Percentiles rank a stretch among this genome's conserved stretches.
Conservation (phyloP, 64 coral and sea anemone genomes). For the Exaiptasia diaphana region DNA sequence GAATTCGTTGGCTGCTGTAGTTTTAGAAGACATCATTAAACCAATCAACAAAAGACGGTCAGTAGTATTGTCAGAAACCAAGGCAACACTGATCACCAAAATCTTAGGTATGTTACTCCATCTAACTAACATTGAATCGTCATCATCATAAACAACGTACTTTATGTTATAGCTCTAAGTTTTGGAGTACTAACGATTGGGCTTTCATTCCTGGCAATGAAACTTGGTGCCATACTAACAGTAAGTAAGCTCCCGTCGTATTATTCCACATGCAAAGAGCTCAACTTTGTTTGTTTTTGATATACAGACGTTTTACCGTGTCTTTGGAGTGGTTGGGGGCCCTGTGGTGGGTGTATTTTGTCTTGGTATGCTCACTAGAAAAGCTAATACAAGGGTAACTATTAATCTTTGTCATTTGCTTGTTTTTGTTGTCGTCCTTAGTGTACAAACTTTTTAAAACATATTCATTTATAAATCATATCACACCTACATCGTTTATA, state of each 20-base stretch:
- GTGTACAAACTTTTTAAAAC: not conserved
- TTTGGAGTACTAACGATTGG: conserved; percentile 82
- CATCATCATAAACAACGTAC: too few species aligned
- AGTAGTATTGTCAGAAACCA: conserved; percentile 31
- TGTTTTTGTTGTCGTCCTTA: not conserved
- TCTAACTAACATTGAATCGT: not conserved
- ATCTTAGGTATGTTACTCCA: conserved; percentile 69
- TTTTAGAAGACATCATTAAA: conserved; percentile 88
- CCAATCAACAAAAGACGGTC: conserved; percentile 41
- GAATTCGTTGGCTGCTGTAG: conserved; percentile 88
- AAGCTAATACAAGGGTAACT: conserved; percentile 81
- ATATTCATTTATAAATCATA: not conserved
- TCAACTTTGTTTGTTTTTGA: not conserved
- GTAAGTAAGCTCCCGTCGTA: conserved; percentile 5
- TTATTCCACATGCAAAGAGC: not conserved
- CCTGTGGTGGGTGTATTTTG: conserved; percentile 81
- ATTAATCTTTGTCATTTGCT: not conserved
- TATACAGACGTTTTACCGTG: conserved; percentile 81
- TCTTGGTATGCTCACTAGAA: conserved; percentile 82
- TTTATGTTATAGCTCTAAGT: conserved; percentile 69
- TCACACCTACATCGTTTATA: not conserved
- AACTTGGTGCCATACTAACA: conserved; percentile 79
- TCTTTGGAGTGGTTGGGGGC: conserved; percentile 92
- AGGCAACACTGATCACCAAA: conserved; percentile 72
- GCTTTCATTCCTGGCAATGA: conserved; percentile 79